Conservation (phyloP, 2,113 vertebrate species). For the Cinclus mexicanus region DNA sequence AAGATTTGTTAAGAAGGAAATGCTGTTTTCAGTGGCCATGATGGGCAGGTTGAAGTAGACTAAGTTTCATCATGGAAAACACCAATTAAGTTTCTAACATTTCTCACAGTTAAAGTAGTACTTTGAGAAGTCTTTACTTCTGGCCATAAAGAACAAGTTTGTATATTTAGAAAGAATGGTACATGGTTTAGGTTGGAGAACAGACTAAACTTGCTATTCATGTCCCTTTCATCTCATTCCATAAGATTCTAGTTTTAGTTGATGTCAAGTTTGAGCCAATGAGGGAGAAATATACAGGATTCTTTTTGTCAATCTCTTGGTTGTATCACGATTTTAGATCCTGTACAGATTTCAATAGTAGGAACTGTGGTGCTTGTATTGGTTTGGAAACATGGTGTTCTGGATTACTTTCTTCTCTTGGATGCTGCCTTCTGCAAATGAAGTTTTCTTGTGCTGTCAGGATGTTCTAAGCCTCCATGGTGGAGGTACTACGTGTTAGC, state of each 20-base stretch:
- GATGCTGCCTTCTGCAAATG: neutral
- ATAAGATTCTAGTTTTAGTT: neutral
- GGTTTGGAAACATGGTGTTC: fast-evolving
- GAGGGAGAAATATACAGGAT: neutral
- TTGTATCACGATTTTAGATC: neutral
- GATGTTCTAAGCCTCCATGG: neutral
- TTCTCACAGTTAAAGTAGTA: neutral
- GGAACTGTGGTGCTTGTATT: neutral
- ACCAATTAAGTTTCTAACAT: neutral
- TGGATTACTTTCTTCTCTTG: neutral
- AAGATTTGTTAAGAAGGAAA: neutral
- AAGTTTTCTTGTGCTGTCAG: neutral
- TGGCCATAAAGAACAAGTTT: neutral
- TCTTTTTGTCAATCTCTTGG: neutral
- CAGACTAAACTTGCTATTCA: neutral
- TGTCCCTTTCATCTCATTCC: neutral
- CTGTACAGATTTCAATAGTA: neutral
- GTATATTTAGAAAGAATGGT: neutral
- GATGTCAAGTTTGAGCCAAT: neutral
- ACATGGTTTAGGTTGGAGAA: neutral
- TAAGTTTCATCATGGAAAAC: neutral
- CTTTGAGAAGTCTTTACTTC: neutral
- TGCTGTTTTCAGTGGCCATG: neutral
- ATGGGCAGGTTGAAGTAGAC: neutral
- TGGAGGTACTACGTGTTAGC: neutral